Evolutionary conservation across 2,113 vertebrate genomes (phyloP).

Genomic region (Hylia prasina): DNA sequence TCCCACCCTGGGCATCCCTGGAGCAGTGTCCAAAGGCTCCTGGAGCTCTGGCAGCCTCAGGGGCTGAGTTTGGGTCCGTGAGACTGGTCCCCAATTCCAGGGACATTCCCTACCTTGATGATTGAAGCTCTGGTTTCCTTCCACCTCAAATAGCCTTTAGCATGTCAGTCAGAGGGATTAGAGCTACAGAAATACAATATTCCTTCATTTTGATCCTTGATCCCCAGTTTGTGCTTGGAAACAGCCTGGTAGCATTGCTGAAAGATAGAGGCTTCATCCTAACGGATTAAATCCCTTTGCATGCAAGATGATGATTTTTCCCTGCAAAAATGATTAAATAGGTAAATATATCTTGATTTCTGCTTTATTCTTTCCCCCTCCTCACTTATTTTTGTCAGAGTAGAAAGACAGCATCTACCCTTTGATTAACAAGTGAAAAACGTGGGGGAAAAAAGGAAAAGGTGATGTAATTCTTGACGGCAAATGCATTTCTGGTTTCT

Average conservation of each 20-base stretch:
- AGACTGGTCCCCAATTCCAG: background rate
- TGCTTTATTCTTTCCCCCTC: background rate
- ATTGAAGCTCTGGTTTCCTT: background rate
- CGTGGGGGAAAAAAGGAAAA: background rate
- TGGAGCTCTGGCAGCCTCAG: background rate
- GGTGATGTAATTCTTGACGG: background rate
- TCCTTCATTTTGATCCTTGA: background rate
- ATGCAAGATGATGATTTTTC: background rate
- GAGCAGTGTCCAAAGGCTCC: rapidly evolving
- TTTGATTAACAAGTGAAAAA: background rate
- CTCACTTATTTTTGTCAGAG: background rate
- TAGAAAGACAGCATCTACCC: background rate
- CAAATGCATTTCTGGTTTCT: background rate
- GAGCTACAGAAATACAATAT: background rate
- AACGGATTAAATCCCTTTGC: background rate
- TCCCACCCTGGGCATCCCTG: background rate
- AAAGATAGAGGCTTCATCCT: background rate
- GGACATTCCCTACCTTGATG: background rate
- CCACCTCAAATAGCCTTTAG: background rate
- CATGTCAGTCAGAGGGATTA: background rate
- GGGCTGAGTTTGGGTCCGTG: background rate
- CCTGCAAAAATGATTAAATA: background rate
- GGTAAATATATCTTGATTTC: background rate
- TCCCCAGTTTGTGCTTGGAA: background rate
- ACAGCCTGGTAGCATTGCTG: background rate